A percentile compares a stretch with the other conserved stretches of the same genome.
Conservation (phyloP, 2,113 vertebrate genomes). For the Dolichallabes microphthalmus region DNA sequence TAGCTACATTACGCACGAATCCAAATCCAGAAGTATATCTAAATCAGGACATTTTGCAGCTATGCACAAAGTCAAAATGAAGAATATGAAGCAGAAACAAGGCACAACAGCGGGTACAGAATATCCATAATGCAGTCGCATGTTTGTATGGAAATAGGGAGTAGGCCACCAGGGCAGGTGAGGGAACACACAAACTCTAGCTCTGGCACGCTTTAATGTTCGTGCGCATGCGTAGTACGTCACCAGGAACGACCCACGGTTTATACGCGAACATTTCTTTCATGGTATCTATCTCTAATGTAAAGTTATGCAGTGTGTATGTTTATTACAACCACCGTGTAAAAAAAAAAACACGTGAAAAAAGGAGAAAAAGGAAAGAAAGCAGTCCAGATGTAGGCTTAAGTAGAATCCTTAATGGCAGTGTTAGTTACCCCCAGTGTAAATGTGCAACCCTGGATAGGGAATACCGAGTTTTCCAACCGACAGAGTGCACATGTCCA, state of each 20-base stretch:
- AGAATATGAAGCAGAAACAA: background rate
- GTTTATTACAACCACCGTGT: background rate
- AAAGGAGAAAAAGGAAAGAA: background rate
- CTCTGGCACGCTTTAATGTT: background rate
- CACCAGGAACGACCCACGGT: slow-evolving; percentile 58
- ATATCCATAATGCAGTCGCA: slow-evolving; percentile 6
- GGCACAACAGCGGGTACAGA: background rate
- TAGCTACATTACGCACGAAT: background rate
- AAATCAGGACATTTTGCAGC: background rate
- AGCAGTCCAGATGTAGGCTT: background rate
- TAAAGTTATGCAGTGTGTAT: background rate
- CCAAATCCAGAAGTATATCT: background rate
- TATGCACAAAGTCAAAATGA: background rate
- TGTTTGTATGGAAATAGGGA: background rate
- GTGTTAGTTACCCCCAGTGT: background rate
- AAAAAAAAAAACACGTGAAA: background rate
- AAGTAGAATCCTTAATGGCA: background rate
- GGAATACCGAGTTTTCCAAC: background rate
- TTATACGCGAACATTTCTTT: background rate
- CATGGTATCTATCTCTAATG: background rate
- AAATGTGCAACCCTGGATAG: background rate
- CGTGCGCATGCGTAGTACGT: slow-evolving; percentile 65
- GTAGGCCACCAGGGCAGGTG: slow-evolving; percentile 12
- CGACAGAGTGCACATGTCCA: background rate
- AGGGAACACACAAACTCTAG: background rate